Percentiles rank a stretch among this genome's conserved stretches.
phyloP scores from a whole-genome alignment of 37 sponge, comb jelly and placozoan genomes.

The Chondrosia reniformis region DNA sequence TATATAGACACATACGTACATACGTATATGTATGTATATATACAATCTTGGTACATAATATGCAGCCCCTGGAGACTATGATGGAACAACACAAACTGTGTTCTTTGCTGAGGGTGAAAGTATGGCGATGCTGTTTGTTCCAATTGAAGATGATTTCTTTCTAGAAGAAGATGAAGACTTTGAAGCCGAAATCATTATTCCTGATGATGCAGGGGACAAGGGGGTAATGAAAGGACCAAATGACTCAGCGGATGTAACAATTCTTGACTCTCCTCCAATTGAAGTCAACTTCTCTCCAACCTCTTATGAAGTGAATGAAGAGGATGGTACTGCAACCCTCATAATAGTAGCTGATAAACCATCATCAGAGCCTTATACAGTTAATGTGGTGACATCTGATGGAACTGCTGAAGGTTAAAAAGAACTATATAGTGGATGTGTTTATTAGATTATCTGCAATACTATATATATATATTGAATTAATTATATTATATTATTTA shows the following conservation, averaged over 20 bases:
- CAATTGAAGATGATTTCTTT: slow-evolving; percentile 15
- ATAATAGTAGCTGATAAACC: background rate
- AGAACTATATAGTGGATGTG: background rate
- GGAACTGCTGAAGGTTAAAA: slow-evolving; percentile 14
- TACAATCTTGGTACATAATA: no score
- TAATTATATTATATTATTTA: no score
- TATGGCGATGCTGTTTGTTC: background rate
- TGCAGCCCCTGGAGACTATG: slow-evolving; percentile 16
- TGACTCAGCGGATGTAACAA: slow-evolving; percentile 16
- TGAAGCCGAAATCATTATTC: slow-evolving; percentile 10
- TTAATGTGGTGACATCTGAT: background rate
- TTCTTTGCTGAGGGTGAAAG: background rate
- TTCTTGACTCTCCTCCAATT: slow-evolving; percentile 21
- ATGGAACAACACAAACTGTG: background rate
- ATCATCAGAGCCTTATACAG: background rate
- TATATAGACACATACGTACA: no score
- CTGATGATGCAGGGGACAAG: background rate
- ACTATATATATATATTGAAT: no score
- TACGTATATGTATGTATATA: no score
- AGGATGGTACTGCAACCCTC: slow-evolving; percentile 6
- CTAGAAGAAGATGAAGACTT: slow-evolving; percentile 30
- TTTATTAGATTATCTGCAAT: no score
- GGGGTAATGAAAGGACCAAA: background rate
- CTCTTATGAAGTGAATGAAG: slow-evolving; percentile 16
- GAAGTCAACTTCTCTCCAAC: slow-evolving; percentile 2